Conservation (phyloP, 1,140 invertebrate species). For the Nylanderia fulva region DNA sequence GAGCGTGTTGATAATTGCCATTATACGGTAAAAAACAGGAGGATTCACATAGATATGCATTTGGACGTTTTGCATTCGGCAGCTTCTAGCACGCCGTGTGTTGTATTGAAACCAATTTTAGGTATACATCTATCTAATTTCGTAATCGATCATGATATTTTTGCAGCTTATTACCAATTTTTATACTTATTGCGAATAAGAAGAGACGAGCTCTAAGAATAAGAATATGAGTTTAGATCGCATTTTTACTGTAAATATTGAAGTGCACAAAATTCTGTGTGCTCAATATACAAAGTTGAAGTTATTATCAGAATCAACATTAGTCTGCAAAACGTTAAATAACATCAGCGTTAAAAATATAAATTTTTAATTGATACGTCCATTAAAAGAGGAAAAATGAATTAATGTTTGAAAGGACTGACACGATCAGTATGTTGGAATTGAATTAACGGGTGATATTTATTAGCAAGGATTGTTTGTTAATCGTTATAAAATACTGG, state of each 20-base stretch:
- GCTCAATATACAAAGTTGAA: conserved; percentile 29
- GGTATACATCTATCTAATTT: conserved; percentile 60
- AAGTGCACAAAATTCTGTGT: conserved; percentile 66
- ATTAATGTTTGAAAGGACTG: conserved; percentile 18
- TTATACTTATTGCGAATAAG: conserved; percentile 63
- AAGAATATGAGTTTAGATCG: conserved; percentile 20
- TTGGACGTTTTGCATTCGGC: conserved; percentile 31
- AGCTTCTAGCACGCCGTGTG: conserved; percentile 15
- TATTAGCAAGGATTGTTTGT: conserved; percentile 39
- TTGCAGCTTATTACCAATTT: conserved; percentile 59
- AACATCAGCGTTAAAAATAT: conserved; percentile 23
- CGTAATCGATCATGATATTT: conserved; percentile 61
- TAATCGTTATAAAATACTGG: conserved; percentile 12
- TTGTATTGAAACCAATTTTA: conserved; percentile 36
- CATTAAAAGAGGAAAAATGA: conserved; percentile 17
- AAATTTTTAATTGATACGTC: conserved; percentile 40
- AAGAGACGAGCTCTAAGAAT: conserved; percentile 36
- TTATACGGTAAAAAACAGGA: not conserved
- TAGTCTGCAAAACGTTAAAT: not conserved
- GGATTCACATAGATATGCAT: not conserved
- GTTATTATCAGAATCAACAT: conserved; percentile 25
- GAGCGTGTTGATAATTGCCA: conserved; percentile 25
- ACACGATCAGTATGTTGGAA: conserved; percentile 38
- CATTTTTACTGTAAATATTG: conserved; percentile 44
- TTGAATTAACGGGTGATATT: conserved; percentile 57